Conservation (phyloP, 2,797 vertebrate species). For the Diplodus puntazzo region DNA sequence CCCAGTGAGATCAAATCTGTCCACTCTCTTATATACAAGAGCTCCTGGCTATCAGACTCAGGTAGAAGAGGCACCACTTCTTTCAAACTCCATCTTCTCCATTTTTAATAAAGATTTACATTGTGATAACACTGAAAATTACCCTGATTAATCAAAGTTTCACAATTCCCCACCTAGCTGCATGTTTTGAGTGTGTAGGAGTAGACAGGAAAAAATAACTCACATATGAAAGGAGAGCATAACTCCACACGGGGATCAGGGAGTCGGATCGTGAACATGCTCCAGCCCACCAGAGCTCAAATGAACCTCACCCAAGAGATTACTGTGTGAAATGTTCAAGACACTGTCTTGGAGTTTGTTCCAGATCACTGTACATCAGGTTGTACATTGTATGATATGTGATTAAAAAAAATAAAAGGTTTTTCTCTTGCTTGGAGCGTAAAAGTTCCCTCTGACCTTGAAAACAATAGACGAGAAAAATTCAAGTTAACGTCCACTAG, state of each 20-base stretch:
- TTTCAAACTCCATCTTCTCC: background rate
- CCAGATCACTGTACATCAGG: no score
- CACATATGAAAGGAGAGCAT: background rate
- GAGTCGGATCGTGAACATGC: background rate
- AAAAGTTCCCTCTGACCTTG: background rate
- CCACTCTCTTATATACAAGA: no score
- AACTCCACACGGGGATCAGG: background rate
- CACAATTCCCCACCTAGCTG: background rate
- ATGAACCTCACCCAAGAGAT: background rate
- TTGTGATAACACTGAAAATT: background rate
- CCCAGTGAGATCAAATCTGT: conserved; percentile 4
- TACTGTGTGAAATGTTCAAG: background rate
- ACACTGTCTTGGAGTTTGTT: background rate
- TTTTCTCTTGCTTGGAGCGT: no score
- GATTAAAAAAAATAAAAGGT: no score
- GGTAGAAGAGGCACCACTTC: background rate
- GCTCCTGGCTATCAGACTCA: conserved; percentile 18
- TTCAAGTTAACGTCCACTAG: background rate
- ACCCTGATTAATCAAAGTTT: background rate
- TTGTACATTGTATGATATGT: no score
- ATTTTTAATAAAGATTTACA: background rate
- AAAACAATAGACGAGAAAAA: background rate
- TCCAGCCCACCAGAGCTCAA: background rate
- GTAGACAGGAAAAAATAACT: background rate
- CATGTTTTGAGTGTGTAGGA: background rate